These are phyloP conservation scores for Hydrocynus forskahlii DNA, from an alignment of 2,797 vertebrate genomes.

Conservation along the genomic window DNA sequence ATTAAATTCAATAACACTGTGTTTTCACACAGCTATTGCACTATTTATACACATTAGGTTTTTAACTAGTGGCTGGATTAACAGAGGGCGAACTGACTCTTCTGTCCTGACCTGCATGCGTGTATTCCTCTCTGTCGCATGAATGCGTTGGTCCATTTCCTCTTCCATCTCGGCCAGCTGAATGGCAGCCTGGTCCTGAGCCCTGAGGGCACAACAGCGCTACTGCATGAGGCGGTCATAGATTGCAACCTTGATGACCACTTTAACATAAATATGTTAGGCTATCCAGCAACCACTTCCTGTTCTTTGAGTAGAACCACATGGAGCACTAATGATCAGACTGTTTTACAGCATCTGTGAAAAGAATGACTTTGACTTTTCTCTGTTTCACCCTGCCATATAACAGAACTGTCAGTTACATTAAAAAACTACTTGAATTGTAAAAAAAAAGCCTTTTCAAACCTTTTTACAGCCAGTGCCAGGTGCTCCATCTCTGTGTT, in stretches of 20 bases:
- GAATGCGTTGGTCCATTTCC: slow-evolving; percentile 97
- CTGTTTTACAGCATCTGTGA: neutral
- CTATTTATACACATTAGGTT: no score
- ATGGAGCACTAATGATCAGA: neutral
- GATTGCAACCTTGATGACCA: neutral
- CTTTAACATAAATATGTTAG: neutral
- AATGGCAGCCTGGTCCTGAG: slow-evolving; percentile 92
- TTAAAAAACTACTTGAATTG: no score
- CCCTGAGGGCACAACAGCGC: slow-evolving; percentile 72
- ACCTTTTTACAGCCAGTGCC: slow-evolving; percentile 93
- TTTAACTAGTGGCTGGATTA: neutral
- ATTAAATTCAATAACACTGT: no score
- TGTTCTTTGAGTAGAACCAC: neutral
- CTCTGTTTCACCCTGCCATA: neutral
- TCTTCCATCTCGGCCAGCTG: slow-evolving; percentile 95
- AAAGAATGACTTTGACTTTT: neutral
- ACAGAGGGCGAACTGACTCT: neutral
- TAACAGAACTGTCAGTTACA: neutral
- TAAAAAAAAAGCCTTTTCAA: neutral
- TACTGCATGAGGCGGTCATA: neutral
- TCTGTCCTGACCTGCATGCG: slow-evolving; percentile 82
- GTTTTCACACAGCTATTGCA: no score
- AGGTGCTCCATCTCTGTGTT: slow-evolving; percentile 93
- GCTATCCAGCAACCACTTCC: neutral
- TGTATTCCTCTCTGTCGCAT: slow-evolving; percentile 83